Base-by-base conservation (phyloP, 2,113 vertebrate species). In the Pelvicachromis taeniatus region DNA sequence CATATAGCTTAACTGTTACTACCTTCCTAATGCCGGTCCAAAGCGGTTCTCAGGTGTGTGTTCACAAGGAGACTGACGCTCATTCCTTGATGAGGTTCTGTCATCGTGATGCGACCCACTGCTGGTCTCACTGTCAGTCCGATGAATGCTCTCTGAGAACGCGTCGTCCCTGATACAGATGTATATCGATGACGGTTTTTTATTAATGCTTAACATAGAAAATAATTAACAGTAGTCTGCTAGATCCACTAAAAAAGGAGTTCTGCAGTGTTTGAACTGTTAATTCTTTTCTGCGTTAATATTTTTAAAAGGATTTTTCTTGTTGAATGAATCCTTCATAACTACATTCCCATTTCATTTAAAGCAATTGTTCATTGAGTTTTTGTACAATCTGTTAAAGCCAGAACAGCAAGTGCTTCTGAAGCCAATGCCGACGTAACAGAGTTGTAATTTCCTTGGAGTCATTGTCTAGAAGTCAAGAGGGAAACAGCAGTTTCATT, bases 131-230 rank as follows among this genome's bases (percentile, higher is more conserved):
- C 97, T 97, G 89, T 99, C 98, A 0, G 97, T 96, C 94, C 98
- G 98, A 87, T 97, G 98, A 84, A 98, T 90, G 93, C 95, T 97
- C 94, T 99, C 99, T 0, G 98, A 98, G 94, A 99, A 99, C 0
- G 99, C 97, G 40, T 99, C 99, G 1, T 99, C 99, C 97, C 99
- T 99, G 42, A 87, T 29, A 55, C 2, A 88, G 65, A 95, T 56
- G 93, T 40, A 94, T 61, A 88, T 53, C 54, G 21, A 56, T 77
- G 16, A 81, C 2, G 45, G 16, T 17, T 81, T 48, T 56, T 13
- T 5, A 70, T 89, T 45, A 1, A 70, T 70, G 21, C 45, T 70
- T 70, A 65, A 40, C 61, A 65, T 23, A 65, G 12, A 40, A 40
- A 65, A 65, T 40, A 23, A 40, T 40, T 65, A 23, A 65, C 35